A percentile compares a stretch with the other conserved stretches of the same genome.
phyloP scores from a whole-genome alignment of 2,797 vertebrate genomes.

The Morelia viridis region DNA sequence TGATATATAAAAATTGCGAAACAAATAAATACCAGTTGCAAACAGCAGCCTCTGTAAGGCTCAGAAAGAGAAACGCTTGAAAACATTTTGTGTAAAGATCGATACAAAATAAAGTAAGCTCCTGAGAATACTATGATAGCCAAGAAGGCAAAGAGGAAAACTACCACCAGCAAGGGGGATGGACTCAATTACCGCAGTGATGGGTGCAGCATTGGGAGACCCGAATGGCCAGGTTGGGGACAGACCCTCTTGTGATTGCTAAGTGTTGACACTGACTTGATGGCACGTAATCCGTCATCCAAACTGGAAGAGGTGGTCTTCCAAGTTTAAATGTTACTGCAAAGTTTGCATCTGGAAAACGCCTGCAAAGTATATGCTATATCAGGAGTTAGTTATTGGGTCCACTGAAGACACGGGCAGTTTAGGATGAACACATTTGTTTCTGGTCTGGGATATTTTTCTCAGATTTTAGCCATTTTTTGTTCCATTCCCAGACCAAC shows the following conservation, averaged over 20 bases:
- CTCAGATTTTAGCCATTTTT: too few species aligned
- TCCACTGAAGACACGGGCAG: not conserved
- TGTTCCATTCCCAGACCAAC: not conserved
- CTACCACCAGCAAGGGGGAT: not conserved
- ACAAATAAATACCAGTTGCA: conserved; percentile 8
- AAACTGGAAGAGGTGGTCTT: conserved; percentile 48
- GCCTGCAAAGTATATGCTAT: conserved; percentile 18
- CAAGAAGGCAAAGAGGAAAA: not conserved
- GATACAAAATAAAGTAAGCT: conserved; percentile 56
- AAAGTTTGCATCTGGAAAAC: conserved; percentile 32
- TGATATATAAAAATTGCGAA: not conserved
- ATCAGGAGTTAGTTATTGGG: not conserved
- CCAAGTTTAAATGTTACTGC: conserved; percentile 16
- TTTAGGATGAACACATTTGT: not conserved
- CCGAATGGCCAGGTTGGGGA: too few species aligned
- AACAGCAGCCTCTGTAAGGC: conserved; percentile 19
- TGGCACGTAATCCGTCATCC: too few species aligned
- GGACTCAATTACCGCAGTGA: not conserved
- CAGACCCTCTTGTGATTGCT: too few species aligned
- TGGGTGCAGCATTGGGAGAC: too few species aligned
- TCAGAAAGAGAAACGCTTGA: conserved; percentile 57
- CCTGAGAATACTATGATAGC: not conserved
- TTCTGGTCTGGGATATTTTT: not conserved
- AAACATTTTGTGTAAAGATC: conserved; percentile 67
- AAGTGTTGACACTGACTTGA: too few species aligned